Base-by-base conservation (phyloP, 2,888 invertebrate species). In the Chalcosyrphus nemorum region DNA sequence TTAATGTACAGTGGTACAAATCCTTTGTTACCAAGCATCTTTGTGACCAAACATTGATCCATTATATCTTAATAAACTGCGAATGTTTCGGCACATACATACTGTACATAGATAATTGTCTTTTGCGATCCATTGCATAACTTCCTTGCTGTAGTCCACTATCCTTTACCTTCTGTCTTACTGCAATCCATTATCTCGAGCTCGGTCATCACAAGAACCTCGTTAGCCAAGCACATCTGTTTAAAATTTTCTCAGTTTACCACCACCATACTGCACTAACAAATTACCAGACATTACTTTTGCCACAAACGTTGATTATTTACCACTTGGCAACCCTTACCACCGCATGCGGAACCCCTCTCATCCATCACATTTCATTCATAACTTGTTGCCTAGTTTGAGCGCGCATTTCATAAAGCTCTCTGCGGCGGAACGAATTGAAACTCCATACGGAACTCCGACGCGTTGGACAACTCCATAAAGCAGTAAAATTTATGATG, bases 401-500 rank as follows among this genome's bases (percentile, higher is more conserved):
- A 68, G 41, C 56, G 75, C 56, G 47, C 59, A 50, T 70, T 70
- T 41, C 70, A 57, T n/a, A n/a, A n/a, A n/a, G n/a, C n/a, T n/a
- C 59, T 59, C 32, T 17, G 7, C 15, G 43, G 50, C 41, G 52
- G 68, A 50, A 50, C 59, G 54, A 66, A 66, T 47, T 35, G 43
- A 56, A 24, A 11, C 24, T 57, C 50, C 56, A 63, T 56, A 63
- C 45, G 50, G 82, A 82, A 78, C 84, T 84, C 84, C 80, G 32
- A 84, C 70, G 80, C 80, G 65, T 70, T 80, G 56, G 80, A 84
- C 80, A 84, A 84, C 80, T 84, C 81, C 81, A 85, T 86, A 86
- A 86, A 86, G 65, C 61, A 66, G 54, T 74, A 43, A 81, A 80
- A 86, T 86, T 86, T 86, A 86, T 70, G 80, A 86, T 86, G 86